Evolutionary conservation across 2,797 vertebrate genomes (phyloP).

Genomic region (Chiroxiphia lanceolata): DNA sequence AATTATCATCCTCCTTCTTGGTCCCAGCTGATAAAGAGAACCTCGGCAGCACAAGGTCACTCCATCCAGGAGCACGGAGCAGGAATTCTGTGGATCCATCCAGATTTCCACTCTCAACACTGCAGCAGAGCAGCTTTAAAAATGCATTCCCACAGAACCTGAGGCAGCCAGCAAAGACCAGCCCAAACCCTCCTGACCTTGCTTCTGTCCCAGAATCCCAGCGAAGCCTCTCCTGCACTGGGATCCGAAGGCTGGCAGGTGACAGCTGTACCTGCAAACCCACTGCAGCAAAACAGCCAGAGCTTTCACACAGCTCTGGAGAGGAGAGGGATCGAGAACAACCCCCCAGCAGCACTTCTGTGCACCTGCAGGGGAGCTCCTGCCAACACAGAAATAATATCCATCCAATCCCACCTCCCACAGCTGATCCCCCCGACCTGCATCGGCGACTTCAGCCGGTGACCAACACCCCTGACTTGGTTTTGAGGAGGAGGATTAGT

Average conservation of each 20-base stretch:
- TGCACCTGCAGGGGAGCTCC: not conserved
- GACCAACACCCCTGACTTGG: not conserved
- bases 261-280: not conserved
- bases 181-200: not conserved
- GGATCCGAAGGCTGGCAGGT: fast-evolving
- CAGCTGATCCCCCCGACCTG: fast-evolving
- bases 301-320: not conserved
- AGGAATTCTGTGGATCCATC: not conserved
- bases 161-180: not conserved
- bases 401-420: not conserved
- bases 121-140: not conserved
- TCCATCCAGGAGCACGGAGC: not conserved
- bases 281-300: not conserved
- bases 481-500: not conserved
- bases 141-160: not conserved
- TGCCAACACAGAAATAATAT: not conserved
- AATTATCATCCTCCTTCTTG: not conserved
- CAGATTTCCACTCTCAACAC: not conserved
- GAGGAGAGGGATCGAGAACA: not conserved
- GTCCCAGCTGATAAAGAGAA: not conserved
- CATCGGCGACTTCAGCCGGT: fast-evolving
- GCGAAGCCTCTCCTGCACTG: not conserved
- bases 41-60: not conserved
- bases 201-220: not conserved
- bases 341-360: not conserved